Conservation (phyloP, 2,888 invertebrate species). For the Kuschelorhynchus macadamiae region DNA sequence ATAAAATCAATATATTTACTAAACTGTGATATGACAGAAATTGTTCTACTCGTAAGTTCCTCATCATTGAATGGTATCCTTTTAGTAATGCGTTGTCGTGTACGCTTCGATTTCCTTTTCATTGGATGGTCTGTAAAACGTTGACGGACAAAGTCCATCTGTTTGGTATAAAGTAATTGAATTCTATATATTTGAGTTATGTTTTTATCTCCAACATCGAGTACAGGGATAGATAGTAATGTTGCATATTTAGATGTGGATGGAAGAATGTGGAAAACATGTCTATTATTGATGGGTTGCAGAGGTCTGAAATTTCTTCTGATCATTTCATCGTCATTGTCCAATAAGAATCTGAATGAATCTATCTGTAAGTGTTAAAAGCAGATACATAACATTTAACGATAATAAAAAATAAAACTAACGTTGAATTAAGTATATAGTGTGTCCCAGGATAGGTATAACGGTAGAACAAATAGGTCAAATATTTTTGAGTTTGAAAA, state of each 20-base stretch:
- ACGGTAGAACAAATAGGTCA: too few relatives aligned
- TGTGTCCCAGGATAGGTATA: too few relatives aligned
- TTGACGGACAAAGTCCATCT: background rate
- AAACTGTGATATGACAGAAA: constrained; percentile 1
- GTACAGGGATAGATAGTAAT: constrained; percentile 62
- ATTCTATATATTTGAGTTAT: constrained; percentile 34
- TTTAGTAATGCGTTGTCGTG: background rate
- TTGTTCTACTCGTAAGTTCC: background rate
- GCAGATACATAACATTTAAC: too few relatives aligned
- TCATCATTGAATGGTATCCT: background rate
- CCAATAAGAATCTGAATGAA: constrained; percentile 71
- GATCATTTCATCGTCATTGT: constrained; percentile 68
- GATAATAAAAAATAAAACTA: too few relatives aligned
- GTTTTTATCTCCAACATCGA: constrained; percentile 36
- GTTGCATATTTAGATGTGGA: constrained; percentile 71
- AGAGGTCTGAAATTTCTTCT: constrained; percentile 71
- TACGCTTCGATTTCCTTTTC: background rate
- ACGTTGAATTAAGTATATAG: too few relatives aligned
- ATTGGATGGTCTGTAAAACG: background rate
- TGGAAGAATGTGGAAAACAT: constrained; percentile 72
- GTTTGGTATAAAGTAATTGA: constrained; percentile 29
- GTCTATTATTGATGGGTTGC: constrained; percentile 67
- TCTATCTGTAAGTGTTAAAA: constrained; percentile 68
- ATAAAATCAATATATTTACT: constrained; percentile 19
- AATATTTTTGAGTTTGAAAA: too few relatives aligned